These are phyloP conservation scores for Rallus limicola DNA, from an alignment of 2,113 vertebrate genomes.

Conservation along the genomic window DNA sequence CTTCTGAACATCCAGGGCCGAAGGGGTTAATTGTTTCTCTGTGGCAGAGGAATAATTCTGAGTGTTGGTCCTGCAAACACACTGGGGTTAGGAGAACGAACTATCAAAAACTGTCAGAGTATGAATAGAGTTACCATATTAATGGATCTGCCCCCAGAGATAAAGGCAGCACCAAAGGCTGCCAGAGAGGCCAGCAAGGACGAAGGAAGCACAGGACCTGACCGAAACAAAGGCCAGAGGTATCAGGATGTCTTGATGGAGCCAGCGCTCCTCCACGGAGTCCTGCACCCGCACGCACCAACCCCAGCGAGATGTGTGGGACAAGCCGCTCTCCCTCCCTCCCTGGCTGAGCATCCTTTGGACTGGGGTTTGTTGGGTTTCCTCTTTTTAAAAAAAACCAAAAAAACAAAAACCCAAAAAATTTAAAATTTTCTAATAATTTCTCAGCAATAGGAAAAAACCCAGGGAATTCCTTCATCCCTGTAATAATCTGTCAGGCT, in stretches of 20 bases:
- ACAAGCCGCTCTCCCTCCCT: neutral
- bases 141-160: slow-evolving; percentile 37
- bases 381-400: no score
- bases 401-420: no score
- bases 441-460: neutral
- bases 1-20: neutral
- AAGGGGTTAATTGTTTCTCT: slow-evolving; percentile 17
- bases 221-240: neutral
- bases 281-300: accelerated
- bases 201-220: neutral
- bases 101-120: slow-evolving; percentile 32
- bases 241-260: neutral
- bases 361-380: accelerated
- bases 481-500: accelerated
- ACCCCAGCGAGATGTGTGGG: accelerated
- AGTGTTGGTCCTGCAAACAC: neutral
- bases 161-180: neutral
- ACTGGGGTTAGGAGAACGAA: neutral
- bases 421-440: neutral
- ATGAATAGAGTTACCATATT: slow-evolving; percentile 56
- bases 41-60: neutral
- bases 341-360: neutral
- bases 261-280: accelerated
- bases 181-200: neutral
- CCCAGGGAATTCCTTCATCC: neutral